A percentile compares a stretch with the other conserved stretches of the same genome.
These are phyloP conservation scores for Centropus unirufus DNA, from an alignment of 2,113 vertebrate species.

Conservation along the genomic window DNA sequence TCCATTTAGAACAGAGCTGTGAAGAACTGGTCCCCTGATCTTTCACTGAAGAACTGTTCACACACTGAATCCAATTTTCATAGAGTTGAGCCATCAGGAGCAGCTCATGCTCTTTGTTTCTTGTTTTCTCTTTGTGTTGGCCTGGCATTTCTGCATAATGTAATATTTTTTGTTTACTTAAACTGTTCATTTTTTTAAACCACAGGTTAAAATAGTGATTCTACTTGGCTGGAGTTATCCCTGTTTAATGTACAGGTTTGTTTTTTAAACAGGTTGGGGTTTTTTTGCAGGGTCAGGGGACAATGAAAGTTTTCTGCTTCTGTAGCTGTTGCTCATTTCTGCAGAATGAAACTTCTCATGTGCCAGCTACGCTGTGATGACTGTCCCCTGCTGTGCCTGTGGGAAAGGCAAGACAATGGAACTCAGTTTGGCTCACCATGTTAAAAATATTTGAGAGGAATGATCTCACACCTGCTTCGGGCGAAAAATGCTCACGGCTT, in stretches of 20 bases:
- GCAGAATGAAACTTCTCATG: not conserved
- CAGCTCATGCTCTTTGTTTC: not conserved
- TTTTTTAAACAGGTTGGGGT: not conserved
- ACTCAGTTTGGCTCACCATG: conserved; percentile 6
- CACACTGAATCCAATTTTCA: not conserved
- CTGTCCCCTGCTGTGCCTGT: conserved; percentile 44
- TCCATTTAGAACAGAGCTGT: not conserved
- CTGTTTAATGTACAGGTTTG: not conserved
- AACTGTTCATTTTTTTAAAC: not conserved
- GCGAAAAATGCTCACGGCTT: conserved; percentile 23
- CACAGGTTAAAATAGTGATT: not conserved
- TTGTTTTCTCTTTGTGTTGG: not conserved
- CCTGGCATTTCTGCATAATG: not conserved
- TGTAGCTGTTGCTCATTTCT: not conserved
- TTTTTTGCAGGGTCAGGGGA: not conserved
- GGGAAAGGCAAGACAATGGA: conserved; percentile 24
- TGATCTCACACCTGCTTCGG: conserved; percentile 62
- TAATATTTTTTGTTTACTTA: not conserved
- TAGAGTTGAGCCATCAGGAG: not conserved
- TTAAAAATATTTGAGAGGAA: conserved; percentile 18
- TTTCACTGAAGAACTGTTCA: not conserved
- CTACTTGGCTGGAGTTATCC: not conserved
- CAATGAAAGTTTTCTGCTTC: not conserved
- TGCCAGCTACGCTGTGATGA: conserved; percentile 17
- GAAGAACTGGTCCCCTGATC: not conserved